Conservation (phyloP, 2,113 vertebrate genomes). For the Muntiacus muntjak region DNA sequence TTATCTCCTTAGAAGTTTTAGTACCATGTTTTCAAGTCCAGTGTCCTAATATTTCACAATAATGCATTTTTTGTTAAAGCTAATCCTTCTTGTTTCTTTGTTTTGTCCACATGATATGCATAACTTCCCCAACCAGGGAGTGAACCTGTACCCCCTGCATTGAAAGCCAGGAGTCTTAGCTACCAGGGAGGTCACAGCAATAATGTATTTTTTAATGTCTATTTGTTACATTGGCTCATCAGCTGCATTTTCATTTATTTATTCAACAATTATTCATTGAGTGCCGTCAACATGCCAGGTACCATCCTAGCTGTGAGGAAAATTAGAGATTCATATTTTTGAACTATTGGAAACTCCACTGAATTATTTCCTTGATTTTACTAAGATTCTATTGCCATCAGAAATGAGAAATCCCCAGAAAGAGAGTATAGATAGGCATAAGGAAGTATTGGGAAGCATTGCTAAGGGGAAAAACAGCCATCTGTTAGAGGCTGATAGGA, state of each 20-base stretch:
- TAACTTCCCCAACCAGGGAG: background rate
- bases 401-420: background rate
- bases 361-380: background rate
- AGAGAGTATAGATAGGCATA: background rate
- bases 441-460: background rate
- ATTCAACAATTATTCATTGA: background rate
- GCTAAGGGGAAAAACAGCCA: background rate
- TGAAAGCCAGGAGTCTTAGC: background rate
- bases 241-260: background rate
- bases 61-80: background rate
- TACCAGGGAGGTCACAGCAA: background rate
- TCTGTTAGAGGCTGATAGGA: background rate
- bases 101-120: background rate
- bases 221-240: background rate
- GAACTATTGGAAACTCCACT: background rate
- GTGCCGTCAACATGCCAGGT: background rate
- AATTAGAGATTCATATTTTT: background rate
- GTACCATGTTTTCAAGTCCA: background rate
- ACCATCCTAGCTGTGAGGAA: background rate
- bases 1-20: background rate
- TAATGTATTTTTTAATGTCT: background rate
- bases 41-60: background rate
- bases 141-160: background rate
- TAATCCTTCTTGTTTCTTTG: background rate
- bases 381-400: background rate